Evolutionary conservation across 2,888 invertebrate genomes (phyloP).

Genomic region (Acanthoscelides obtectus): DNA sequence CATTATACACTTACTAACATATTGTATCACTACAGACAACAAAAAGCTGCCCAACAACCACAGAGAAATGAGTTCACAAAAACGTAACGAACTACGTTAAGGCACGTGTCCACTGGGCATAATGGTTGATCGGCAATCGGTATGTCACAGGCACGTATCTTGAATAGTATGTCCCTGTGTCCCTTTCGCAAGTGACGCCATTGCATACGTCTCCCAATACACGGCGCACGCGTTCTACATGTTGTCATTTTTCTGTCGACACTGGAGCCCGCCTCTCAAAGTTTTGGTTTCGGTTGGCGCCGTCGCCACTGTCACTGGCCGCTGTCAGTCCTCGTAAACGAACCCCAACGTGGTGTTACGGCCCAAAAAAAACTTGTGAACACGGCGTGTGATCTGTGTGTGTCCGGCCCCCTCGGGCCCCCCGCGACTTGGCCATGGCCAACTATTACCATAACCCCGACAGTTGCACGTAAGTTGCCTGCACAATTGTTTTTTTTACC

Average conservation of each 20-base stretch:
- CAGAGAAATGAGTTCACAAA: too few species aligned
- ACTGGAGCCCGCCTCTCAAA: not conserved
- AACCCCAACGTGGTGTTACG: slow-evolving; percentile 11
- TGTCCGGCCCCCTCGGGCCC: slow-evolving; percentile 32
- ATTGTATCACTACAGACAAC: too few species aligned
- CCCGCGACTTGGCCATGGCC: slow-evolving; percentile 38
- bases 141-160: too few species aligned
- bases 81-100: too few species aligned
- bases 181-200: not conserved
- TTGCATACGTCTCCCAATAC: not conserved
- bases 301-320: slow-evolving; percentile 8
- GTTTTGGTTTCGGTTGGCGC: not conserved
- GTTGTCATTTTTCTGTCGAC: not conserved
- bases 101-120: too few species aligned
- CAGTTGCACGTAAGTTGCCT: slow-evolving; percentile 23
- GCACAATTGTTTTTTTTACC: not conserved
- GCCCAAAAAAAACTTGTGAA: slow-evolving; percentile 16
- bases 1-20: too few species aligned
- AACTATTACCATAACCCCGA: slow-evolving; percentile 34
- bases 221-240: not conserved
- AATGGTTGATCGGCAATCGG: too few species aligned
- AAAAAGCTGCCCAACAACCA: too few species aligned
- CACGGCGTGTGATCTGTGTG: slow-evolving; percentile 36
- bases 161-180: too few species aligned
- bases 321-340: slow-evolving; percentile 21